Base-by-base conservation (phyloP, 2,797 vertebrate genomes). In the Harpagifer antarcticus region DNA sequence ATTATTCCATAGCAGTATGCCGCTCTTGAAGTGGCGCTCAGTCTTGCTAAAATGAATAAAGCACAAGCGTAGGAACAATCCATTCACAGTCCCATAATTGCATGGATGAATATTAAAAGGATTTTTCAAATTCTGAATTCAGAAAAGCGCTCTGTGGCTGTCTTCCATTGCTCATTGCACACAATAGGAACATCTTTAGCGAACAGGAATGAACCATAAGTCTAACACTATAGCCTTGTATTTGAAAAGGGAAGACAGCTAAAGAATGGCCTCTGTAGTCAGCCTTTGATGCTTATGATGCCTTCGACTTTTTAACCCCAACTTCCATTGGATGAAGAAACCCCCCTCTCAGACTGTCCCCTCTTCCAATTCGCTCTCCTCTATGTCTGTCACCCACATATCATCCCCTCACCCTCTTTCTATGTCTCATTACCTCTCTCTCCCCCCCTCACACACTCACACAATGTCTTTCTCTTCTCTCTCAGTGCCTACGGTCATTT, bases 291-390 rank as follows among this genome's bases (percentile, higher is more conserved):
- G 75, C 84, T 89, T 86, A 86, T 86, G 88, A 91, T 83, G 89
- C 79, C 80, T 81, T 76, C 78, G 85, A 92, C 93, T 93, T 90
- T 91, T 92, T 93, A 88, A 92, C 91, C 88, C 85, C 75, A 59
- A 55, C 77, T 73, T 72, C 78, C 67, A 89, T 92, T 93, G 90
- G 91, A 81, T 23, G 61, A 57, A 56, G 40, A 78, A n/a, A 59
- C 20, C 67, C 50, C 77, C 76, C 20, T 63, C 72, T 75, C 53
- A 55, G 50, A 78, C 77, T n/a, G 16, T 65, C 70, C 74, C 72
- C 49, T 58, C 37, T 47, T 67, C 80, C 70, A 56, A 91, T 92
- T 92, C 5, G 81, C 83, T 78, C 52, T 53, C 64, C 50, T 60
- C 76, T 27, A 10, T 3, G 52, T 73, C 83, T 65, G 72, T 91